Base-by-base conservation (phyloP, 2,797 vertebrate species). In the Pterois miles region DNA sequence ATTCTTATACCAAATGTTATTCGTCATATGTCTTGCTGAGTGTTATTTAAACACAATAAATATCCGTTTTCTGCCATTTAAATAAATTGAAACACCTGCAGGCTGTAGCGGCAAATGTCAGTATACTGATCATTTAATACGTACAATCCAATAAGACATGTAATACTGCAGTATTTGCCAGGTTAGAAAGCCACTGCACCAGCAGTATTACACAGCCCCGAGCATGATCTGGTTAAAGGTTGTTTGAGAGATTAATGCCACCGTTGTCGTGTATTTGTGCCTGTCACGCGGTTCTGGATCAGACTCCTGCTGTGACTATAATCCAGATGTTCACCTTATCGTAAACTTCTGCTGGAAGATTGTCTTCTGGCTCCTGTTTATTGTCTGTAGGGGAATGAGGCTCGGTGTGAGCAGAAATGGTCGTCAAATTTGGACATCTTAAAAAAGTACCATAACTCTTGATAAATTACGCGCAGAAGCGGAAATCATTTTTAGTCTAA, bases 301-400 rank as follows among this genome's bases (percentile, higher is more conserved):
- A 23, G 53, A 40, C 50, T 64, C 31, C 29, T 52, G 40, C 67
- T 76, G 65, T 58, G 75, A 54, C 70, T 76, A 1, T 72, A 71
- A 83, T 69, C 76, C 16, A 50, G 31, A 59, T 58, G 4, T 71
- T 22, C 81, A 59, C 46, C 66, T 3, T 3, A 76, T 72, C 80
- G 70, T 83, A 68, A 82, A 83, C 50, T 25, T 71, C 64, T 36
- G 58, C 7, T 50, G 2, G 40, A 4, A 50, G n/a, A 53, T 40
- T 34, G 4, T 43, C 62, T 2, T 4, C 59, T 62, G 22, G 29
- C 57, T 63, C 27, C 65, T 71, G 68, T 80, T 78, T 68, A 66
- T 27, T 65, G 80, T 54, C 60, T 67, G 54, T 12, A 33, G 43
- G 69, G 23, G 16, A 29, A 16, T 5, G 75, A 34, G 36, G 29